phyloP scores from a whole-genome alignment of 2,888 invertebrate species.

The Drosophila mayaguana region DNA sequence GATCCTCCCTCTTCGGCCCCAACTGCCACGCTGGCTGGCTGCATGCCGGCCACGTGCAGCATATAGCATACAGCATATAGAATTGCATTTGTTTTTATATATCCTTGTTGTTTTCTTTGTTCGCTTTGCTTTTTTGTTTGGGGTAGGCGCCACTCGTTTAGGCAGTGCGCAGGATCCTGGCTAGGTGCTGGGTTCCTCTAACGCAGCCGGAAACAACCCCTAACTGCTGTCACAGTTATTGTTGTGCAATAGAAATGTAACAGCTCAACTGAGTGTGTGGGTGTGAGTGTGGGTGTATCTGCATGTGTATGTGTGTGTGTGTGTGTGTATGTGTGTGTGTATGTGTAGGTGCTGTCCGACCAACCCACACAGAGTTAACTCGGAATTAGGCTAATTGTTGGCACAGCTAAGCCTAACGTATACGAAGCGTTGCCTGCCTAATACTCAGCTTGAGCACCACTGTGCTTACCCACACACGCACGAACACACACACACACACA shows the following conservation, averaged over 20 bases:
- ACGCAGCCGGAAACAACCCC: conserved; percentile 73
- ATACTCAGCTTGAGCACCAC: conserved; percentile 28
- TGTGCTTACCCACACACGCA: not conserved
- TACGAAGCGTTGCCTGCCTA: conserved; percentile 46
- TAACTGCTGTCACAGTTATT: conserved; percentile 55
- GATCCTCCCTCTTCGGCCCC: not conserved
- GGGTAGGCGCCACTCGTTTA: conserved; percentile 75
- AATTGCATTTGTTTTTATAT: conserved; percentile 30
- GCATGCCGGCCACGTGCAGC: conserved; percentile 56
- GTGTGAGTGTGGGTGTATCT: conserved; percentile 18
- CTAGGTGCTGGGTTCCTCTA: conserved; percentile 52
- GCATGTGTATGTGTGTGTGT: conserved; percentile 24
- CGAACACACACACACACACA: conserved; percentile 1
- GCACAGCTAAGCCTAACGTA: conserved; percentile 40
- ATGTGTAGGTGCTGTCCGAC: conserved; percentile 70
- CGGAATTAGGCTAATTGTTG: conserved; percentile 72
- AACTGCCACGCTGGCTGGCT: conserved; percentile 9
- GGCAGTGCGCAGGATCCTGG: conserved; percentile 78
- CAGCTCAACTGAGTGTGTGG: not conserved
- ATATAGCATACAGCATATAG: conserved; percentile 22
- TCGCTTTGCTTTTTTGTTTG: conserved; percentile 51
- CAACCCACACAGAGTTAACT: conserved; percentile 65
- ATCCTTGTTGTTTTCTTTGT: conserved; percentile 10
- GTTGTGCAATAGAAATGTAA: conserved; percentile 65
- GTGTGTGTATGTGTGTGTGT: conserved; percentile 60